These are phyloP conservation scores for Danaus melanippus DNA, from an alignment of 1,140 invertebrate species.

Conservation along the genomic window DNA sequence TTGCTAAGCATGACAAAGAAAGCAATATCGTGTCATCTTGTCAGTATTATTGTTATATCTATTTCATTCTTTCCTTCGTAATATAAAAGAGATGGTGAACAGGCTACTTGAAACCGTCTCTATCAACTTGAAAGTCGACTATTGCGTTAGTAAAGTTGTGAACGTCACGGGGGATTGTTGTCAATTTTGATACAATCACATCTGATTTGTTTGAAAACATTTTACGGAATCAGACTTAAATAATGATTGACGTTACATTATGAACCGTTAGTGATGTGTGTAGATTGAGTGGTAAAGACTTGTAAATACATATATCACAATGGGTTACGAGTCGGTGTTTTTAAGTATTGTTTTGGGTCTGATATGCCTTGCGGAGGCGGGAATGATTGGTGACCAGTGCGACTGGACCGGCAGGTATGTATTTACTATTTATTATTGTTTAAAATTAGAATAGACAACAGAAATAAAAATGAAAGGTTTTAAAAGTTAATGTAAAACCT, in stretches of 20 bases:
- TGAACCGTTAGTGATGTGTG: slow-evolving; percentile 37
- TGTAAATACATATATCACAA: slow-evolving; percentile 28
- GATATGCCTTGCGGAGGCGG: slow-evolving; percentile 59
- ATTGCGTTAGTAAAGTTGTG: slow-evolving; percentile 38
- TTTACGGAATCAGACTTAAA: slow-evolving; percentile 30
- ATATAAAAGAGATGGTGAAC: slow-evolving; percentile 8
- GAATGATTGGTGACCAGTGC: slow-evolving; percentile 73
- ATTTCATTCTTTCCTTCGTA: slow-evolving; percentile 32
- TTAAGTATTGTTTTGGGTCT: slow-evolving; percentile 59
- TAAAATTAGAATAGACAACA: neutral
- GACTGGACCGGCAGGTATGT: slow-evolving; percentile 75
- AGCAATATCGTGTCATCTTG: slow-evolving; percentile 19
- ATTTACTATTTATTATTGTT: slow-evolving; percentile 14
- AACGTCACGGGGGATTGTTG: slow-evolving; percentile 20
- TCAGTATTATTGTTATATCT: slow-evolving; percentile 30
- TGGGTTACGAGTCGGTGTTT: slow-evolving; percentile 43
- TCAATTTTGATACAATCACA: slow-evolving; percentile 4
- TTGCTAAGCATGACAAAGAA: slow-evolving; percentile 20
- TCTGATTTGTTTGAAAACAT: slow-evolving; percentile 42
- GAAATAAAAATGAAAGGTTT: too few species aligned
- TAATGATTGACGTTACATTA: slow-evolving; percentile 26
- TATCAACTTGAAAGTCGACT: slow-evolving; percentile 11
- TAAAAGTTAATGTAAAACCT: too few species aligned
- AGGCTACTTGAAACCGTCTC: slow-evolving; percentile 17
- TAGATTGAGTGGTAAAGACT: slow-evolving; percentile 20